phyloP scores from a whole-genome alignment of 1,140 invertebrate genomes.

The Drosophila elegans region DNA sequence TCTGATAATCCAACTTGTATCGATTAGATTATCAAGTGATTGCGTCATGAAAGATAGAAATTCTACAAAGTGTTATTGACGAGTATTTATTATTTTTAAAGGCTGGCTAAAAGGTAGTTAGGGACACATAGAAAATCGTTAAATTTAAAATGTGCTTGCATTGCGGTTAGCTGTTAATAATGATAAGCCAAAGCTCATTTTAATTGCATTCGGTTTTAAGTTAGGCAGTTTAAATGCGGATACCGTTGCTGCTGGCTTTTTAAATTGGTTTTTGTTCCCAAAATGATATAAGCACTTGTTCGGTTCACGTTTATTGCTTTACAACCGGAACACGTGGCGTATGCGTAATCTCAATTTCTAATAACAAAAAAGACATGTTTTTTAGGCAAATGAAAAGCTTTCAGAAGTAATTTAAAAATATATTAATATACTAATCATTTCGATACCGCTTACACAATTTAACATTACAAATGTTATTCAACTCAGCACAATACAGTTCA shows the following conservation, averaged over 20 bases:
- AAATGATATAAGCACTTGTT: conserved; percentile 16
- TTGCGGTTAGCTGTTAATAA: conserved; percentile 13
- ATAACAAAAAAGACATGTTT: not conserved
- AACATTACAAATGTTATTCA: conserved; percentile 24
- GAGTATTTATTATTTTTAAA: not conserved
- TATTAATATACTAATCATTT: not conserved
- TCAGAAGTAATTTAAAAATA: not conserved
- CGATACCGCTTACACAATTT: not conserved
- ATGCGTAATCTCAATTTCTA: conserved; percentile 17
- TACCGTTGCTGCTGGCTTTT: conserved; percentile 5
- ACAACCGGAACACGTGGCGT: conserved; percentile 33
- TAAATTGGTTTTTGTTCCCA: conserved; percentile 2
- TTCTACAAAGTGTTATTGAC: not conserved
- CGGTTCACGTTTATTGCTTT: conserved; percentile 8
- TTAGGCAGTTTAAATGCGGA: not conserved
- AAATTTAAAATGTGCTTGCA: not conserved
- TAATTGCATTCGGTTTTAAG: conserved; percentile 5
- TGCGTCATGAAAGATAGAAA: not conserved
- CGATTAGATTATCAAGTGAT: conserved; percentile 25
- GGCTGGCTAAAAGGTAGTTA: not conserved
- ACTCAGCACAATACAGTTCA: conserved; percentile 19
- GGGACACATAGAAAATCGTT: not conserved
- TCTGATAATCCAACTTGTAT: not conserved
- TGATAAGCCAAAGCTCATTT: conserved; percentile 20
- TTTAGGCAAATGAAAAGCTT: no score